Base-by-base conservation (phyloP, 2,113 vertebrate species). In the Dicentrarchus labrax region DNA sequence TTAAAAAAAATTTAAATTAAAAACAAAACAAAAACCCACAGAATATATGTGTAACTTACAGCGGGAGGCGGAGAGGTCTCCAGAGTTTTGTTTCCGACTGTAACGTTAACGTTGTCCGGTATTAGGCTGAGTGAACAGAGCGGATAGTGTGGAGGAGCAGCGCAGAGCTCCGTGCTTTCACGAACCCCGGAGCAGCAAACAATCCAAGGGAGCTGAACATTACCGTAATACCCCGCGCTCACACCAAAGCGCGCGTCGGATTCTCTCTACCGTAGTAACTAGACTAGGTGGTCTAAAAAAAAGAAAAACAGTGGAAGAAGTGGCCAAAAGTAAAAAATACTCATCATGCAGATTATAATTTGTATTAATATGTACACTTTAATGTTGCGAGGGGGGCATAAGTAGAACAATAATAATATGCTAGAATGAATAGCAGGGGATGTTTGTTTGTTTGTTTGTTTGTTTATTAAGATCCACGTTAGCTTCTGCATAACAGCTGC, bases 211-310 rank as follows among this genome's bases (percentile, higher is more conserved):
- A 80, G 71, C 84, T 39, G 57, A 22, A 24, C 38, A 2, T 13
- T 86, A 90, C 94, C 94, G 93, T 94, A 95, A 94, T 72, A 16
- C 69, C 56, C 36, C 0, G 68, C 6, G 47, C 80, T 66, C 82
- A 45, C n/a, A 8, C 38, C 2, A 36, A 3, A 0, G 67, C 69
- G 88, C 64, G 51, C 80, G 2, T 19, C 1, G 8, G 12, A 62
- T 43, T 43, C 5, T 1, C 1, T 4, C 0, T 91, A 91, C 94
- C 93, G 94, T 95, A 94, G 90, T 77, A 22, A 54, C 5, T 1
- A 10, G 0, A 69, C 1, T 8, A 60, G 3, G 6, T 16, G 8
- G 2, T 38, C 30, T 30, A 30, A 30, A 30, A 30, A 30, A 5
- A 6, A 8, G 1, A 53, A 47, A 50, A 15, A 12, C 13, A 4